phyloP scores from a whole-genome alignment of 2,113 vertebrate species.

The Strix aluco region DNA sequence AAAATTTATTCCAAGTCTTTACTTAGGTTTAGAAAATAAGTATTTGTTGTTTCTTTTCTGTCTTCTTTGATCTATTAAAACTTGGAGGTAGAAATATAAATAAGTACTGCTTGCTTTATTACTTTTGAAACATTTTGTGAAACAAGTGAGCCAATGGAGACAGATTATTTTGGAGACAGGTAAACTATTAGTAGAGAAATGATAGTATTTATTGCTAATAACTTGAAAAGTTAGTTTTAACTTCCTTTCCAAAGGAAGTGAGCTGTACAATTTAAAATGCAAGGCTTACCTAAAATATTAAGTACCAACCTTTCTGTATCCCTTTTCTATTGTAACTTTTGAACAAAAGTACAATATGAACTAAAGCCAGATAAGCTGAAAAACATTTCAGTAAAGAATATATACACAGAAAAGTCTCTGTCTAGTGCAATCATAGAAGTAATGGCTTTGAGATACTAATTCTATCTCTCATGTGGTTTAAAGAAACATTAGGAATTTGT shows the following conservation, averaged over 20 bases:
- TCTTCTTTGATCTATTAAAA: background rate
- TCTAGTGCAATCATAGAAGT: background rate
- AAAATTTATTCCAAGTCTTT: background rate
- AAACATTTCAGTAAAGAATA: background rate
- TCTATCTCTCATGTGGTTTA: background rate
- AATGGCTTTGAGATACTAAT: background rate
- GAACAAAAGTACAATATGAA: background rate
- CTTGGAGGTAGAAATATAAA: background rate
- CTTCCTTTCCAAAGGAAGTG: background rate
- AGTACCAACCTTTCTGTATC: background rate
- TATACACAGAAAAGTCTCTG: background rate
- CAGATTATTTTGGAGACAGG: background rate
- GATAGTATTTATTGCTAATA: background rate
- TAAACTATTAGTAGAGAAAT: background rate
- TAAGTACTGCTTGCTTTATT: background rate
- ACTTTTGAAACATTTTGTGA: background rate
- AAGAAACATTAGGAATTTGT: background rate
- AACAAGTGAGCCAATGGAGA: background rate
- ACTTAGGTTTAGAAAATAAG: background rate
- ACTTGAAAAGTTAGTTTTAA: background rate
- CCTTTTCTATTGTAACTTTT: background rate
- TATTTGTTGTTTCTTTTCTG: background rate
- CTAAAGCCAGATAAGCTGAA: background rate
- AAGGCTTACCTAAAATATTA: background rate
- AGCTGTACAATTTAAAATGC: background rate